Base-by-base conservation (phyloP, 2,888 invertebrate genomes). In the Hipparchia sbordonii region DNA sequence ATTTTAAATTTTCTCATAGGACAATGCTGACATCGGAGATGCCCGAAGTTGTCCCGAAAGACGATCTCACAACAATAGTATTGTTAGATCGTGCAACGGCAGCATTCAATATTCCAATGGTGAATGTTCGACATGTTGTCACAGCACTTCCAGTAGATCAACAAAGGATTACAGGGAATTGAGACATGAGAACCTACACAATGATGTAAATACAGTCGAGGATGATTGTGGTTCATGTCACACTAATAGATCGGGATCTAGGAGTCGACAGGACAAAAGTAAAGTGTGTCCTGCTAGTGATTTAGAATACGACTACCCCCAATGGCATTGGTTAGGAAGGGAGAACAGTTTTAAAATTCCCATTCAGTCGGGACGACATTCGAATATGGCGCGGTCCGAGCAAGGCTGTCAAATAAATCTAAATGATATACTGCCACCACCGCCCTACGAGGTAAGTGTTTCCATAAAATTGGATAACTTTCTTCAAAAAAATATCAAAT, bases 391-490 rank as follows among this genome's bases (percentile, higher is more conserved):
- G 82, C 89, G 90, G 85, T 91, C 92, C 82, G 93, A 93, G 81
- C 93, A 92, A 84, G 90, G 93, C 86, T 93, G 93, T 90, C 94
- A 94, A 89, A 92, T 94, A 84, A 95, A 95, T 89, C 95, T 95
- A 90, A 95, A 95, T 89, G 95, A 95, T 89, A 95, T 95, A 94
- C 85, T 95, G 79, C 95, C 95, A 74, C 95, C 95, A 79, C 95
- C 95, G 60, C 95, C 95, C 78, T 95, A 95, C 86, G 95, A 95
- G 92, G 93, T 93, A 62, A 74, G 74, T 67, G 84, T 84, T 81
- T 82, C 65, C 51, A 73, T 60, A 60, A 39, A 72, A 72, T 70
- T 52, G 7, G 63, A 56, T 74, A 68, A 65, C 9, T 48, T 62
- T 23, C 63, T 10, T 23, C 48, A 63, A 39, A 39, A 63, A 63